Evolutionary conservation across 2,113 vertebrate genomes (phyloP).

Genomic region (Carassius gibelio): DNA sequence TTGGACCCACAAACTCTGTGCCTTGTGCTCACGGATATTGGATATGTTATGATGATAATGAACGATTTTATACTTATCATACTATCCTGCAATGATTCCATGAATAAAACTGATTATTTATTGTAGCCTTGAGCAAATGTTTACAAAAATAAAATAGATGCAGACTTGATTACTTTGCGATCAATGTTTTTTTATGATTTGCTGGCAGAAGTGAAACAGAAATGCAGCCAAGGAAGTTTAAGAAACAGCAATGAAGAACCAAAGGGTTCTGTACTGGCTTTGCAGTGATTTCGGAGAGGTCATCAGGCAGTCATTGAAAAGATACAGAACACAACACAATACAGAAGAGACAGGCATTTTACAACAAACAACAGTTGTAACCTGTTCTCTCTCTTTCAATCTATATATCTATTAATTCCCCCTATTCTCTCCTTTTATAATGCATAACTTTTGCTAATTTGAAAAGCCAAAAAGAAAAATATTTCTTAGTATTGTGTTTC

Average conservation of each 20-base stretch:
- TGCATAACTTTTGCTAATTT: background rate
- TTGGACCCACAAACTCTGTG: background rate
- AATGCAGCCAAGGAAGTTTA: conserved; percentile 9
- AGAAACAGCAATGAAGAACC: conserved; percentile 9
- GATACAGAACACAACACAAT: background rate
- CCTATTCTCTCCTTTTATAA: background rate
- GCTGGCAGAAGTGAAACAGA: background rate
- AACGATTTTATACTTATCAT: background rate
- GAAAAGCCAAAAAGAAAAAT: background rate
- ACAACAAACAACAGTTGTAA: background rate
- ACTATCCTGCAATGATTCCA: background rate
- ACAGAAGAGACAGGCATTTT: background rate
- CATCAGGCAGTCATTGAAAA: conserved; percentile 18
- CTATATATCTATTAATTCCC: background rate
- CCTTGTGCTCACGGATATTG: background rate
- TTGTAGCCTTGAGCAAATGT: conserved; percentile 7
- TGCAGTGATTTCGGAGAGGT: conserved; percentile 12
- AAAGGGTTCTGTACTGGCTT: background rate
- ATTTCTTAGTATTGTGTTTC: background rate
- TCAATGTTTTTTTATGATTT: background rate
- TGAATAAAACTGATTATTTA: background rate
- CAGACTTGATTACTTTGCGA: conserved; percentile 7
- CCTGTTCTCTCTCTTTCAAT: background rate
- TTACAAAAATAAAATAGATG: background rate
- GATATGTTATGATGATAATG: background rate